Evolutionary conservation across 2,113 vertebrate species (phyloP), one percentile per base, ranked within the genome.

Genomic region (Amia ocellicauda): DNA sequence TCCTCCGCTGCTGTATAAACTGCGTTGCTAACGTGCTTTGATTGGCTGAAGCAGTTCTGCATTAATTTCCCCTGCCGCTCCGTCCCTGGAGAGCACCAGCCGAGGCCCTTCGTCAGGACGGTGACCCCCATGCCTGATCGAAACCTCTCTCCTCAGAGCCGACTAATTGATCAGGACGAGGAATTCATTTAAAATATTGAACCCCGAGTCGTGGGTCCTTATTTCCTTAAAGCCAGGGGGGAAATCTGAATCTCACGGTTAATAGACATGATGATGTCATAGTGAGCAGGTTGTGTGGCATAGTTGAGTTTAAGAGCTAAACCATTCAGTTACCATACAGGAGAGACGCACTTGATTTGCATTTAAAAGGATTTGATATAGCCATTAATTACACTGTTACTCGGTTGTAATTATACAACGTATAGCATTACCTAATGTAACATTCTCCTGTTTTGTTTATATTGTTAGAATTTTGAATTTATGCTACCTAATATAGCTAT

Each of bases 121-220:
- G 26, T 27, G 51, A 17, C 50, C 40, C 5, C 43, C 3, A 31
- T 19, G 13, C 11, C 14, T n/a, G 16, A n/a, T 28, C 20, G 9
- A 23, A n/a, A 20, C 27, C 16, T 23, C 45, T 51, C 27, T 24
- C 2, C 22, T 9, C 1, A 24, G 22, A 7, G 36, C 24, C n/a
- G 24, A 47, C 41, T 57, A 42, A 69, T 51, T 63, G 28, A 63
- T 45, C 47, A 60, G 4, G 3, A 9, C 13, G 60, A 23, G 20
- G 20, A 29, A 43, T 10, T 4, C 41, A 7, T 41, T 58, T 67
- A 16, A 55, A 29, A 36, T 73, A 16, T 67, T 64, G 67, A 65
- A 51, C 65, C 41, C 58, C 2, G 13, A 41, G 58, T n/a, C 8
- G 10, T 58, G 47, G 42, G 13, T 36, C 42, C 28, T 55, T 24